Conservation (phyloP, 2,797 vertebrate genomes). For the Rhabdomys pumilio region DNA sequence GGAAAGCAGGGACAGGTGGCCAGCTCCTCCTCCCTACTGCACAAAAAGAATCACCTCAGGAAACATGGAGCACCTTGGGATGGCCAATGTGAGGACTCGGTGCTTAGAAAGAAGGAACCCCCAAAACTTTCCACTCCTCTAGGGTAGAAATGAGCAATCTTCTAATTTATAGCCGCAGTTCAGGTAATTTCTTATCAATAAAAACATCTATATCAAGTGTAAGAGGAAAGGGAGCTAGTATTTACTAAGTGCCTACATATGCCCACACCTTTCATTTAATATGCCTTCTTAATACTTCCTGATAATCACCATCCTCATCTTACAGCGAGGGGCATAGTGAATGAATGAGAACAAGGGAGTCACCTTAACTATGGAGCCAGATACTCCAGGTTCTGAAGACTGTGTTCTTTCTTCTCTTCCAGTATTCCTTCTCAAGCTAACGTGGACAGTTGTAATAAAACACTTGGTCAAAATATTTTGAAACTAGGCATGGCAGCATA, state of each 20-base stretch:
- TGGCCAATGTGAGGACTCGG: neutral
- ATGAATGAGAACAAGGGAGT: slow-evolving; percentile 36
- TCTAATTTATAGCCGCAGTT: slow-evolving; percentile 43
- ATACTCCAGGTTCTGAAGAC: slow-evolving; percentile 40
- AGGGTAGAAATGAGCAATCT: slow-evolving; percentile 12
- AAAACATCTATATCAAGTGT: slow-evolving; percentile 33
- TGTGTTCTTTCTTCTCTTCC: slow-evolving; percentile 45
- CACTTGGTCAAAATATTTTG: neutral
- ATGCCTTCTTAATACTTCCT: slow-evolving; percentile 28
- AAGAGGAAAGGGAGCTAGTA: slow-evolving; percentile 17
- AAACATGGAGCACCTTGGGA: slow-evolving; percentile 16
- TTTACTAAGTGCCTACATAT: neutral
- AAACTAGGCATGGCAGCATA: neutral
- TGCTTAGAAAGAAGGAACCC: slow-evolving; percentile 13
- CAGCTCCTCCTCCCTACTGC: slow-evolving; percentile 57
- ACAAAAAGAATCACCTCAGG: neutral
- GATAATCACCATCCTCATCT: slow-evolving; percentile 7
- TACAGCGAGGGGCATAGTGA: slow-evolving; percentile 46
- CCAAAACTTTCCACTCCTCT: slow-evolving; percentile 8
- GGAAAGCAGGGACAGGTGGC: slow-evolving; percentile 77
- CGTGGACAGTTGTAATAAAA: slow-evolving; percentile 3
- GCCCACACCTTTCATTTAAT: neutral
- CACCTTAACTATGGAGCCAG: slow-evolving; percentile 18
- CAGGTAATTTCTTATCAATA: slow-evolving; percentile 47
- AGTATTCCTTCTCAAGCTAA: slow-evolving; percentile 53